Base-by-base conservation (phyloP, 2,888 invertebrate genomes). In the Eupithecia pulchellata region DNA sequence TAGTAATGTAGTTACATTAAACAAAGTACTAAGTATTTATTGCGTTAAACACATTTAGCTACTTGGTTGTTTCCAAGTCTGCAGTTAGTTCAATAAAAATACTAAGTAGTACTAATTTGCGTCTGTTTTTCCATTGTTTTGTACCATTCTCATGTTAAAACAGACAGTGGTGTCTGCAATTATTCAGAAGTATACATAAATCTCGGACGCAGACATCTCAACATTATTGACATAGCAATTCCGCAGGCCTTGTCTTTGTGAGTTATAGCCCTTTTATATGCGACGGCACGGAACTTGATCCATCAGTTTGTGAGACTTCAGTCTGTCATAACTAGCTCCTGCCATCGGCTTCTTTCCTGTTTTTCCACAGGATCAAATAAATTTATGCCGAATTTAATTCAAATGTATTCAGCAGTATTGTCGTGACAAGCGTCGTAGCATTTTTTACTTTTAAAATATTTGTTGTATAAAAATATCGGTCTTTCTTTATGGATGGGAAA, bases 191-290 rank as follows among this genome's bases (percentile, higher is more conserved):
- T 39, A 63, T 55, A 73, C 75, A 83, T 84, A 83, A 82, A 82
- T 84, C 84, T 81, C 78, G 75, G 66, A 60, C 68, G 71, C 71
- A 62, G 79, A 81, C 80, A 79, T 79, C 80, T 73, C 71, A 77
- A 73, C 34, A 61, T 61, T 70, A 69, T 72, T 55, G 71, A 67
- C 60, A 66, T 68, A 67, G 62, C 74, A 65, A 67, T 69, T 71
- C 72, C 74, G 78, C 61, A 34, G 36, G 64, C n/a, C 36, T 77
- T 79, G 77, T 79, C 78, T 58, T 73, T 64, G 72, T 77, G 80
- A 83, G 72, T 81, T 83, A 82, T 82, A 68, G 76, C 74, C 71
- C 58, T 63, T 66, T 64, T 69, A 68, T 27, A 67, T 68, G 66
- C 67, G 29, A 6, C 29, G 29, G 57, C 29, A 57, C 17, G 17